Conservation (phyloP, 30 jellyfish, hydroid and myxozoan genomes). For the Hydra vulgaris region DNA sequence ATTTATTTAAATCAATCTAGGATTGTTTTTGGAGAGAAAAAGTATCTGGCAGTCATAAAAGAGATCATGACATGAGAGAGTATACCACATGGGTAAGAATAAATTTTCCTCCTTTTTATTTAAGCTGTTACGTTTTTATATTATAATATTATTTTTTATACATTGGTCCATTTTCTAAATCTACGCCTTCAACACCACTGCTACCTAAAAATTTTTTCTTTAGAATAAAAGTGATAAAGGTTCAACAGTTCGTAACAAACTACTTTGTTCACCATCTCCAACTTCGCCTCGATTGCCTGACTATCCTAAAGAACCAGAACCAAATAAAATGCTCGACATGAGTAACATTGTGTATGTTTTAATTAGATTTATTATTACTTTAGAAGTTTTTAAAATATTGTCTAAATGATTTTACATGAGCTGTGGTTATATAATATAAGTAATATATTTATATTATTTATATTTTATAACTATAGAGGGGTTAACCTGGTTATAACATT, state of each 20-base stretch:
- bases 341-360: constrained; percentile 81
- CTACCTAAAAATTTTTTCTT: background rate
- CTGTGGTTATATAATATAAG: background rate
- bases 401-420: too few species aligned
- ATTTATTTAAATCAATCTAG: constrained; percentile 12
- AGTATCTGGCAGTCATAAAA: constrained; percentile 69
- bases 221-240: constrained; percentile 91
- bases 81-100: constrained; percentile 76
- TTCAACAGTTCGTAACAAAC: constrained; percentile 54
- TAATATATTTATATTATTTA: background rate
- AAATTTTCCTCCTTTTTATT: too few species aligned
- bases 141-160: too few species aligned
- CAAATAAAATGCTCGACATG: constrained; percentile 86
- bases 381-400: background rate
- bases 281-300: constrained; percentile 52
- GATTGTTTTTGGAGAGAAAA: constrained; percentile 96
- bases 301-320: constrained; percentile 92
- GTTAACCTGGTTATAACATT: too few species aligned
- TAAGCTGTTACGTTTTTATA: too few species aligned
- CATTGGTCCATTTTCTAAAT: too few species aligned
- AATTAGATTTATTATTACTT: background rate
- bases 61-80: constrained; percentile 76
- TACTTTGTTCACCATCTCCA: constrained; percentile 72
- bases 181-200: too few species aligned
- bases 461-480: too few species aligned